phyloP scores from a whole-genome alignment of 2,797 vertebrate species.

The Okamejei kenojei region DNA sequence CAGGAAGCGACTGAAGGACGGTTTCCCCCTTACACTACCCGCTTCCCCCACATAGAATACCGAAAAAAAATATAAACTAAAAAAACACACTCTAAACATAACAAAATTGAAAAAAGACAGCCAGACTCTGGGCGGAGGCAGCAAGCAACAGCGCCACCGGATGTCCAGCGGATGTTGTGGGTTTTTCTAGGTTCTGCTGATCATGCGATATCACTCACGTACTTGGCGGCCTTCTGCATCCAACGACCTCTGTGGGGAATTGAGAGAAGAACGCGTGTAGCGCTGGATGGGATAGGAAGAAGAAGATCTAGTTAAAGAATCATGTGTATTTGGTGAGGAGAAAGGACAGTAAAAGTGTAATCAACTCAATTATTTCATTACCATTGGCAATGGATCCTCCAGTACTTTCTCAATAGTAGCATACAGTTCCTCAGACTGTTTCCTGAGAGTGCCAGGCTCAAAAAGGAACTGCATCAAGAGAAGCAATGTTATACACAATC shows the following conservation, averaged over 20 bases:
- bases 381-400: conserved; percentile 66
- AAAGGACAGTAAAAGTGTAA: conserved; percentile 40
- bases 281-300: conserved; percentile 49
- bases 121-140: no score
- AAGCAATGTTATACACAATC: neutral
- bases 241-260: conserved; percentile 52
- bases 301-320: neutral
- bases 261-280: conserved; percentile 54
- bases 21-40: no score
- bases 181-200: neutral
- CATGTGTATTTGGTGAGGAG: conserved; percentile 40
- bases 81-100: no score
- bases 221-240: conserved; percentile 60
- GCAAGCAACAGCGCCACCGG: no score
- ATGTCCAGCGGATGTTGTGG: no score
- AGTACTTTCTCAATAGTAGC: conserved; percentile 84
- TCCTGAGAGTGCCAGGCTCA: conserved; percentile 58
- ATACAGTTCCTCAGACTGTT: conserved; percentile 84
- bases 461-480: neutral
- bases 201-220: conserved; percentile 45
- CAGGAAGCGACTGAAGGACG: no score
- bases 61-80: no score
- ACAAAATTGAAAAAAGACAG: no score
- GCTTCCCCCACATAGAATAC: no score
- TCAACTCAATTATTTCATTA: conserved; percentile 56